These are phyloP conservation scores for Volucella inanis DNA, from an alignment of 2,888 invertebrate species.

Conservation along the genomic window DNA sequence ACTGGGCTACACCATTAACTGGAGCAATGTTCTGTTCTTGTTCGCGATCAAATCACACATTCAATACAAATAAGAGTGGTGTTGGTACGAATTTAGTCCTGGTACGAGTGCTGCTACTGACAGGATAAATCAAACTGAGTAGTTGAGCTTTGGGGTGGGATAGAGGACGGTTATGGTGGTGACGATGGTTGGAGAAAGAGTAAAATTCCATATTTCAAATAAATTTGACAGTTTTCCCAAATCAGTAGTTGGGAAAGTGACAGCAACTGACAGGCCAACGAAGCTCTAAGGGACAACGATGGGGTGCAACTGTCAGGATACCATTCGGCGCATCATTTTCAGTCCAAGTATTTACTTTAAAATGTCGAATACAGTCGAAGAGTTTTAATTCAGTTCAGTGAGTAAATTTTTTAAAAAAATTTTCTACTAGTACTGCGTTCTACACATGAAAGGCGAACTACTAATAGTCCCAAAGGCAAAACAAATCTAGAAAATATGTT, in stretches of 20 bases:
- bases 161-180: no score
- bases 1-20: slow-evolving; percentile 33
- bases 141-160: not conserved
- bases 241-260: slow-evolving; percentile 52
- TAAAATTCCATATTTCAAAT: slow-evolving; percentile 64
- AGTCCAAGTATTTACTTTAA: slow-evolving; percentile 44
- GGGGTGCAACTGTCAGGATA: slow-evolving; percentile 53
- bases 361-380: slow-evolving; percentile 30
- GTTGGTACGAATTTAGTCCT: not conserved
- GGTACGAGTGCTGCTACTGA: slow-evolving; percentile 41
- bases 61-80: not conserved
- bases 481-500: no score
- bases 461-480: no score
- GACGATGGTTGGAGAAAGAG: no score
- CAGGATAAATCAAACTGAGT: slow-evolving; percentile 64
- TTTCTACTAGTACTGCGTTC: no score
- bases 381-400: not conserved
- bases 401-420: not conserved
- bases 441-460: no score
- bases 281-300: not conserved
- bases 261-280: slow-evolving; percentile 60
- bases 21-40: slow-evolving; percentile 33
- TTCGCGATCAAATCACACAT: slow-evolving; percentile 47
- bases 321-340: slow-evolving; percentile 50
- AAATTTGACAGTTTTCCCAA: slow-evolving; percentile 67